Conservation (phyloP, 2,113 vertebrate genomes). For the Chaetorhynchus papuensis region DNA sequence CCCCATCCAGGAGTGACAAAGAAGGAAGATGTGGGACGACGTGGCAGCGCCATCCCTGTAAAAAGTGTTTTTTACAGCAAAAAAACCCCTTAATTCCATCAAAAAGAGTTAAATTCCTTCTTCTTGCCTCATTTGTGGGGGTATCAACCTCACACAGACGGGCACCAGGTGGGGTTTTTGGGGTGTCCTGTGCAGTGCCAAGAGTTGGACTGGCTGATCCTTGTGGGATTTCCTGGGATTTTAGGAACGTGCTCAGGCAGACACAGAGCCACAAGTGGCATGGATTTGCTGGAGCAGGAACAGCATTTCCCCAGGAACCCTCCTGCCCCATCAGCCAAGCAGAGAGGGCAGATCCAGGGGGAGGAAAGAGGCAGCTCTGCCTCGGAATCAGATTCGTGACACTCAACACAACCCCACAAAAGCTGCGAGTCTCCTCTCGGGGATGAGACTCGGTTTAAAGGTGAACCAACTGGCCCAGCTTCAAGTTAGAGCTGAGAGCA, state of each 20-base stretch:
- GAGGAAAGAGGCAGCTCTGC: not conserved
- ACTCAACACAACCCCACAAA: rapidly evolving
- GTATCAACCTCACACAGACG: rapidly evolving
- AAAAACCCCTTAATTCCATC: not conserved
- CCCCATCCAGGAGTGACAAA: not conserved
- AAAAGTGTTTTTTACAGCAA: not conserved
- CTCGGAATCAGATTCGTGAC: not conserved
- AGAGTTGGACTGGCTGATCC: not conserved
- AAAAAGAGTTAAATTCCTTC: not conserved
- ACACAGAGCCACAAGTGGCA: rapidly evolving
- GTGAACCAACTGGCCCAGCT: not conserved
- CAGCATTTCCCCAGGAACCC: rapidly evolving
- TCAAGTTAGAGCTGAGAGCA: not conserved
- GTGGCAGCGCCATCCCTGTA: not conserved
- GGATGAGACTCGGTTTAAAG: not conserved
- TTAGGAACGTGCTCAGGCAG: rapidly evolving
- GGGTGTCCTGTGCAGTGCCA: not conserved
- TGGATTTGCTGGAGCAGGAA: not conserved
- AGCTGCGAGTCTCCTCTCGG: not conserved
- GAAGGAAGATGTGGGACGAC: not conserved
- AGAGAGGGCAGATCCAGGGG: too few relatives aligned
- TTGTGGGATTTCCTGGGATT: not conserved
- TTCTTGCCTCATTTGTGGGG: rapidly evolving
- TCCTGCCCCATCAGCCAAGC: not conserved
- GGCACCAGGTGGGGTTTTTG: not conserved